Evolutionary conservation across 2,888 invertebrate species (phyloP), one percentile per base, ranked within the genome.

Genomic region (Tachina grossa): DNA sequence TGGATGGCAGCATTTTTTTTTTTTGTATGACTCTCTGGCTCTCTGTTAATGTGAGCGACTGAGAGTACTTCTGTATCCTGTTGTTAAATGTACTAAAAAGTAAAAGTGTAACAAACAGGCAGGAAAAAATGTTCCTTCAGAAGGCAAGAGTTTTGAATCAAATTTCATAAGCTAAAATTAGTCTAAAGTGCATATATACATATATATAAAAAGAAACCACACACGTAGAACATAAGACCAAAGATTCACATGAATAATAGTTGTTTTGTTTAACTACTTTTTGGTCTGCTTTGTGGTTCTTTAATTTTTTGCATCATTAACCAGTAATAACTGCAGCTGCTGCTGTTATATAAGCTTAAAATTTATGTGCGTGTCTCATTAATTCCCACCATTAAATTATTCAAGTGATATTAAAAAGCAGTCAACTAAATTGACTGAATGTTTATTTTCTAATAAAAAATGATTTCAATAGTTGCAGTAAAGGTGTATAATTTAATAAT

Each of bases 311-410:
- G 31, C 61, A 41, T 39, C 43, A 61, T 51, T 61, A 39, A 53
- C 14, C 51, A 71, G 19, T 63, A 61, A 43, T 22, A 63, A 61
- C 22, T 59, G 39, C 68, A 59, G 41, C 63, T 31, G 41, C 31
- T 71, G 71, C 55, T 78, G 78, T 79, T 79, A 79, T 71, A 79
- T 79, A 79, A 79, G 61, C 13, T 45, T 69, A 10, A 1, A 45
- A 13, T 51, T 79, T 53, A 14, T 41, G 22, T 63, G n/a, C 53
- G 47, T 68, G 14, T 11, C 9, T 22, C 4, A 47, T 31, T 31
- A 14, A 74, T 49, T n/a, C 0, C 10, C 14, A 31, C 39, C 2
- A 47, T 13, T 19, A 13, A 9, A 45, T 19, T 13, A 63, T 5
- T 45, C 39, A 61, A 71, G 47, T 39, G 19, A 47, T 47, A 16